Base-by-base conservation (phyloP, 2,113 vertebrate species). In the Pterocles orientalis region DNA sequence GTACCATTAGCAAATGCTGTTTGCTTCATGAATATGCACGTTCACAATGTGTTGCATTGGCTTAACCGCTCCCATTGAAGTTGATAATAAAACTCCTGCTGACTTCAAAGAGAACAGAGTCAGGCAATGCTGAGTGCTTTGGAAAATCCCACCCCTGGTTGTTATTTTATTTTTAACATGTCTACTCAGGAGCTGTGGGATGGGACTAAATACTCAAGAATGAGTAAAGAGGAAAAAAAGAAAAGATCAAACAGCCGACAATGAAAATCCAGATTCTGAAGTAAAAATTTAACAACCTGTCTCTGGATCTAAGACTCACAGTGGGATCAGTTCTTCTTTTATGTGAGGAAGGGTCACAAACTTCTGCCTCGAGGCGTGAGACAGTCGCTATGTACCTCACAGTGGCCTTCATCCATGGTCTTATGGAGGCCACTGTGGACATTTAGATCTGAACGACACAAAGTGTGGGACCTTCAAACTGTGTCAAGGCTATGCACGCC, bases 111-210 rank as follows among this genome's bases (percentile, higher is more conserved):
- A 82, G 92, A 89, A 91, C 25, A 66, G 76, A 92, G 86, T 31
- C 76, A 72, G 88, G 70, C 72, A 5, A 79, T n/a, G 70, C 76
- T 4, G 72, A 91, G 62, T 41, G 73, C 94, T 95, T 96, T 91
- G 92, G 92, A 96, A 97, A 97, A 96, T 96, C 96, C 96, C 91
- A 91, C 92, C 92, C 88, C 69, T 92, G 64, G 83, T 84, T 97
- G 88, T 94, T 93, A 80, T 86, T 96, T 96, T 92, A 61, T 89
- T 95, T 94, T 91, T 96, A 65, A 94, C 53, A 21, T 80, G 18
- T 93, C 83, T 72, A 66, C 86, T 84, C 77, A 72, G 86, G 65
- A 92, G 53, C 70, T 89, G 69, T 72, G 77, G 88, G 94, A 89
- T 79, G 83, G 79, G 75, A 60, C 92, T 92, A 85, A 97, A 90